Percentiles rank a stretch among this genome's conserved stretches.
These are phyloP conservation scores for Holacanthus passer DNA, from an alignment of 2,113 vertebrate species.

Conservation along the genomic window DNA sequence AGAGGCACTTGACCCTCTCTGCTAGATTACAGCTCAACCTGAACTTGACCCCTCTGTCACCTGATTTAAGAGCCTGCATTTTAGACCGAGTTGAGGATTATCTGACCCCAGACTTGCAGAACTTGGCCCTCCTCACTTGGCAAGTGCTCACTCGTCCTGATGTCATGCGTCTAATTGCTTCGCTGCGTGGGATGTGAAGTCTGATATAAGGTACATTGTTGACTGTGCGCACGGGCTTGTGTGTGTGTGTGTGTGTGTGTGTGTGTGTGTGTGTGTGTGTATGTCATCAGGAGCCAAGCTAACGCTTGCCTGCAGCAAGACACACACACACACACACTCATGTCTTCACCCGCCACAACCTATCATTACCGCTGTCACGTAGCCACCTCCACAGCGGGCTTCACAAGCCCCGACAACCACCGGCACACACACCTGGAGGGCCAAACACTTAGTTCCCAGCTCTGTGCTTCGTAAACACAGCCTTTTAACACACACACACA, in stretches of 20 bases:
- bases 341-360: constrained; percentile 86
- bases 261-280: constrained; percentile 54
- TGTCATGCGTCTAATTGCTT: constrained; percentile 73
- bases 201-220: constrained; percentile 75
- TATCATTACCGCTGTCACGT: constrained; percentile 82
- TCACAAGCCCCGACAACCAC: constrained; percentile 75
- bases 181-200: constrained; percentile 68
- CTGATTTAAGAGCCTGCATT: constrained; percentile 36
- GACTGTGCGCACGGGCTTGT: constrained; percentile 48
- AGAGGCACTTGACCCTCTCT: constrained; percentile 50
- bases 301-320: constrained; percentile 79
- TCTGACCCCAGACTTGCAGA: constrained; percentile 56
- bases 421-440: constrained; percentile 81
- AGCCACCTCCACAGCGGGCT: constrained; percentile 75
- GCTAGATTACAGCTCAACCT: constrained; percentile 51
- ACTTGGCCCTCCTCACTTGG: constrained; percentile 54
- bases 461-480: constrained; percentile 68
- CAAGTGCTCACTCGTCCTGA: constrained; percentile 71
- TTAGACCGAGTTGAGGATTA: constrained; percentile 38
- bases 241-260: constrained; percentile 46
- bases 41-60: constrained; percentile 74
- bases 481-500: constrained; percentile 53
- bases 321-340: constrained; percentile 63
- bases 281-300: constrained; percentile 69
- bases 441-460: constrained; percentile 77